phyloP scores from a whole-genome alignment of 2,888 invertebrate species.

The Leucoptera coffeella region DNA sequence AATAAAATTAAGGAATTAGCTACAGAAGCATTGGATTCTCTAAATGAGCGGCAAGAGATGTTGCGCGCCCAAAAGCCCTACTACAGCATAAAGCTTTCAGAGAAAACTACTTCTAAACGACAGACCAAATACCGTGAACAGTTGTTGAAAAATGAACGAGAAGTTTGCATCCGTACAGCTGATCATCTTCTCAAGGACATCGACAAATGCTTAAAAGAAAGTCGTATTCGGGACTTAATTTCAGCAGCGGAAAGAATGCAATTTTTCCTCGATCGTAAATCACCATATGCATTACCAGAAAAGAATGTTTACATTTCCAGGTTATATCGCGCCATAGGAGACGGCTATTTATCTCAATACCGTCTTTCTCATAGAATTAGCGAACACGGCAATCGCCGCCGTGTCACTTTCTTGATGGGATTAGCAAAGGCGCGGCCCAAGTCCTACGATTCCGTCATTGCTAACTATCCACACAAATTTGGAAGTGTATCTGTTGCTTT shows the following conservation, averaged over 20 bases:
- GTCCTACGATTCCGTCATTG: slow-evolving; percentile 45
- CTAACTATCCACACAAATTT: slow-evolving; percentile 36
- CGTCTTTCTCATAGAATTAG: slow-evolving; percentile 36
- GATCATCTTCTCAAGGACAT: slow-evolving; percentile 14
- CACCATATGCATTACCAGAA: slow-evolving; percentile 30
- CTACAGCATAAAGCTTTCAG: slow-evolving; percentile 32
- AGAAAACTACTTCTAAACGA: slow-evolving; percentile 31
- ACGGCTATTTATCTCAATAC: slow-evolving; percentile 31
- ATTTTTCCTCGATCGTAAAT: slow-evolving; percentile 29
- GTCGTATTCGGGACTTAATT: slow-evolving; percentile 29
- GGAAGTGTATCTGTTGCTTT: slow-evolving; percentile 30
- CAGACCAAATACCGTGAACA: slow-evolving; percentile 29
- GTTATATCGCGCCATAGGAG: slow-evolving; percentile 33
- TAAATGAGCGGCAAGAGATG: slow-evolving; percentile 36
- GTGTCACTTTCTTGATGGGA: slow-evolving; percentile 41
- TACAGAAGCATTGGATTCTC: slow-evolving; percentile 24
- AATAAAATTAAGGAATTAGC: slow-evolving; percentile 16
- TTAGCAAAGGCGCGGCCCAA: slow-evolving; percentile 28
- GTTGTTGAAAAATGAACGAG: slow-evolving; percentile 25
- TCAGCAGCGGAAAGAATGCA: slow-evolving; percentile 38
- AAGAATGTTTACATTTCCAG: slow-evolving; percentile 34
- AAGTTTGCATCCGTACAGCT: slow-evolving; percentile 25
- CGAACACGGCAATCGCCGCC: slow-evolving; percentile 34
- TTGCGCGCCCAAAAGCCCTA: slow-evolving; percentile 35
- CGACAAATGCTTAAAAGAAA: slow-evolving; percentile 10